These are phyloP conservation scores for Papilio glaucus DNA, from an alignment of 1,140 invertebrate species.

Conservation along the genomic window DNA sequence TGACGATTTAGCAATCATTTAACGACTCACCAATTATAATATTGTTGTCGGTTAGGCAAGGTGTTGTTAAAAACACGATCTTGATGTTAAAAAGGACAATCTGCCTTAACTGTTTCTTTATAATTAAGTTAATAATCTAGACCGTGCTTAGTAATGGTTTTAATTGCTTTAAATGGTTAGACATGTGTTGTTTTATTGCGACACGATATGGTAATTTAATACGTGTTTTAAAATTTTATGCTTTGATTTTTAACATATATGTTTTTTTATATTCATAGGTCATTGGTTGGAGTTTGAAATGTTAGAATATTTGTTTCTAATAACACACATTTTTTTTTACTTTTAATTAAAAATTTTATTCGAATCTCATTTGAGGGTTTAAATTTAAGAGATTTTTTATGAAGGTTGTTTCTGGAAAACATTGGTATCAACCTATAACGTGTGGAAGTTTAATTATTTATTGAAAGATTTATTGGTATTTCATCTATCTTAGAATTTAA, in stretches of 20 bases:
- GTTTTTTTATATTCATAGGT: neutral
- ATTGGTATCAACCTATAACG: too few relatives aligned
- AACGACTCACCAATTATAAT: neutral
- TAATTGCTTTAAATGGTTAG: neutral
- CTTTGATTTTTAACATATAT: conserved; percentile 15
- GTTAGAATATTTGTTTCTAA: neutral
- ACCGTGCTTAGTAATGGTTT: conserved; percentile 2
- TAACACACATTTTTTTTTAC: too few relatives aligned
- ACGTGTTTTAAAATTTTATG: neutral
- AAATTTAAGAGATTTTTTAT: too few relatives aligned
- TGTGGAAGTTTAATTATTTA: too few relatives aligned
- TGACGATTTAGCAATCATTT: neutral
- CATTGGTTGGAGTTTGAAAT: neutral
- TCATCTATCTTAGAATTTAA: neutral
- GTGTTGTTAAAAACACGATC: conserved; percentile 21
- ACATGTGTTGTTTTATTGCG: conserved; percentile 12
- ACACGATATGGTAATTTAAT: neutral
- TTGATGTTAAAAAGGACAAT: conserved; percentile 7
- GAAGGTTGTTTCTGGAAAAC: too few relatives aligned
- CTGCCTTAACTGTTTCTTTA: neutral
- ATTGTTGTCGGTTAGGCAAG: conserved; percentile 10
- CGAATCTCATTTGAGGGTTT: too few relatives aligned
- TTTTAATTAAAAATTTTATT: too few relatives aligned
- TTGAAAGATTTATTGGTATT: too few relatives aligned
- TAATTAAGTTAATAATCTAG: conserved; percentile 23